phyloP scores from a whole-genome alignment of 1,140 invertebrate genomes.

The Caligus rogercresseyi region DNA sequence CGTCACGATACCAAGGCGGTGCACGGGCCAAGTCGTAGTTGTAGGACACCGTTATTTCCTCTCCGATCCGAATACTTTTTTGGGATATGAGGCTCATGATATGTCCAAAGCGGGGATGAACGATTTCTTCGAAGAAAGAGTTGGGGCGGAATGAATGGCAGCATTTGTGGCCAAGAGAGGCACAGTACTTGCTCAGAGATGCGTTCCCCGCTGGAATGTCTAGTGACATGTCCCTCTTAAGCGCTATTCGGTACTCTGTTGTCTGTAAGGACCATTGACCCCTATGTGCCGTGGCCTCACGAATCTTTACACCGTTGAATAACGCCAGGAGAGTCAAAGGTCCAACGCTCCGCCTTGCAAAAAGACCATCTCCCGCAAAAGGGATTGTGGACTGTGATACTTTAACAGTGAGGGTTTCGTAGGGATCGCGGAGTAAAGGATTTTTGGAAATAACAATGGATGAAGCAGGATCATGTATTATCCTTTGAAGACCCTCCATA shows the following conservation, averaged over 20 bases:
- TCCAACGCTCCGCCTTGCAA: conserved; percentile 5
- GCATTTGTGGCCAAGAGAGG: conserved; percentile 11
- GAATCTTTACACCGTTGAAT: background rate
- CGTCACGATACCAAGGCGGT: conserved; percentile 12
- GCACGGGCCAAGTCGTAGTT: conserved; percentile 3
- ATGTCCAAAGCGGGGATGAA: conserved; percentile 14
- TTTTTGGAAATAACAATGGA: background rate
- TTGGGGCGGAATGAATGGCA: conserved; percentile 19
- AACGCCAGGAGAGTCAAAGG: background rate
- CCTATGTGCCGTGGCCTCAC: background rate
- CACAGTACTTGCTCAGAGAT: conserved; percentile 8
- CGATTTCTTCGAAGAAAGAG: conserved; percentile 7
- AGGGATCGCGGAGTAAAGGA: conserved; percentile 8
- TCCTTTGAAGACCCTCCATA: background rate
- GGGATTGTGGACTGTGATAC: conserved; percentile 10
- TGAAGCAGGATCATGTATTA: background rate
- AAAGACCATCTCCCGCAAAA: conserved; percentile 16
- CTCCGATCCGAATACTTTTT: background rate
- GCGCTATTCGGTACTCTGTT: background rate
- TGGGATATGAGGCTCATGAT: conserved; percentile 1
- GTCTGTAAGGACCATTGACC: background rate
- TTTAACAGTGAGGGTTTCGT: conserved; percentile 3
- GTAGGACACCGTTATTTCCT: conserved; percentile 10
- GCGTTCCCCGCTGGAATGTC: background rate
- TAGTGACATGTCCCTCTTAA: background rate